phyloP scores from a whole-genome alignment of 1,140 invertebrate species.

The Copidosoma floridanum region DNA sequence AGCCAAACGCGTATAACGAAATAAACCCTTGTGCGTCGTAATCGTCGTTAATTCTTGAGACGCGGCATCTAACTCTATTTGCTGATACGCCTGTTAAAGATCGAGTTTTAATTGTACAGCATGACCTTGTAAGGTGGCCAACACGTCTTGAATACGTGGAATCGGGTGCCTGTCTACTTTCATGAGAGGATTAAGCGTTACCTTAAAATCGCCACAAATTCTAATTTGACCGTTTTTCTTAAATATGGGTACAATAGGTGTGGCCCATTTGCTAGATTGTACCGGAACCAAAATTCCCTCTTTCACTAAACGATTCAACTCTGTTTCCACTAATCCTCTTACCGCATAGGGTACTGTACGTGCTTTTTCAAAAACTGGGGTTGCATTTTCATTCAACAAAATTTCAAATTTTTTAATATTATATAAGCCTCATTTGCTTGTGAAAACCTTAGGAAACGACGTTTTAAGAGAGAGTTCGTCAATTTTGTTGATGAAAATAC shows the following conservation, averaged over 20 bases:
- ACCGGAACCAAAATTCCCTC: no score
- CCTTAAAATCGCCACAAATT: constrained; percentile 6
- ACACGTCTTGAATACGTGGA: not conserved
- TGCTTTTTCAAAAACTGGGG: not conserved
- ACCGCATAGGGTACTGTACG: not conserved
- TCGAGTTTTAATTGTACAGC: no score
- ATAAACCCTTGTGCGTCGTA: no score
- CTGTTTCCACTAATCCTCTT: no score
- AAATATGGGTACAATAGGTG: not conserved
- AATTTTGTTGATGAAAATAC: no score
- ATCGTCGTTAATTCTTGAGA: no score
- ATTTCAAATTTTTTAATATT: constrained; percentile 4
- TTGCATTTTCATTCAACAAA: not conserved
- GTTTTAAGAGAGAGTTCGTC: no score
- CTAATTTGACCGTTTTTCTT: not conserved
- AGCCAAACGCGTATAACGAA: no score
- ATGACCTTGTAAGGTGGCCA: not conserved
- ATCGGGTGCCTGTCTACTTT: not conserved
- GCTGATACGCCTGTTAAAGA: no score
- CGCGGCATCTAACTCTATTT: no score
- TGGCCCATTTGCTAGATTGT: not conserved
- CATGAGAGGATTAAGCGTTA: not conserved
- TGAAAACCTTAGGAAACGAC: not conserved
- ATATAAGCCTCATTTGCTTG: no score
- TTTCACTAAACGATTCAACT: no score